Evolutionary conservation across 2,888 invertebrate species (phyloP), one percentile per base, ranked within the genome.

Genomic region (Nomada fucata): DNA sequence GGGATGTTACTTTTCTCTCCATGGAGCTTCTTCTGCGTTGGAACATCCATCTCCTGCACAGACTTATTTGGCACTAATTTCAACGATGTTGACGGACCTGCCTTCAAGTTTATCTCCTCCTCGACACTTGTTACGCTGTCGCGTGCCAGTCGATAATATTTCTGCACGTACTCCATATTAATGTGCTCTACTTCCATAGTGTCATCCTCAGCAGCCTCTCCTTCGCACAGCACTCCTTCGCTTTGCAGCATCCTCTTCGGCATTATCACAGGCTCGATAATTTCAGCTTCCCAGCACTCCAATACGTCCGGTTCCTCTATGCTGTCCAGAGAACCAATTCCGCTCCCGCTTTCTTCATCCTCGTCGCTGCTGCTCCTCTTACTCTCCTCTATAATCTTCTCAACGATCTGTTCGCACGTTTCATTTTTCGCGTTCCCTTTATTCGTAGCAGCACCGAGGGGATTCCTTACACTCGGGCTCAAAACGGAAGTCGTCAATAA

Each of bases 261-360:
- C n/a, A 87, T 89, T 65, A 87, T 81, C 61, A 91, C 80, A 9
- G 93, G 92, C 64, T 93, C 93, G 11, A 93, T 85, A 2, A 91
- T 92, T 65, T 93, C 93, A 2, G 91, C 88, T 47, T 95, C 95
- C 94, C 94, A 94, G 78, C 94, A 94, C 69, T 95, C 94, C 55
- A 95, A 91, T 7, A 95, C 92, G 82, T 95, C 94, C 2, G 93
- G 92, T 67, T 94, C 93, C n/a, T 93, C 93, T 75, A 93, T 92
- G 75, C 92, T 93, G 1, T 91, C 90, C 63, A 92, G 83, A 1
- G 92, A 92, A 73, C 55, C 67, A 15, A 71, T 71, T 26, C 42
- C 61, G 76, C 82, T 72, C 13, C 61, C 42, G 26, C 75, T 80
- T 44, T 85, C 64, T 0, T 86, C 83, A 2, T 88, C 87, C 11